Base-by-base conservation (phyloP, 2,888 invertebrate genomes). In the Phrixothrix hirtus region DNA sequence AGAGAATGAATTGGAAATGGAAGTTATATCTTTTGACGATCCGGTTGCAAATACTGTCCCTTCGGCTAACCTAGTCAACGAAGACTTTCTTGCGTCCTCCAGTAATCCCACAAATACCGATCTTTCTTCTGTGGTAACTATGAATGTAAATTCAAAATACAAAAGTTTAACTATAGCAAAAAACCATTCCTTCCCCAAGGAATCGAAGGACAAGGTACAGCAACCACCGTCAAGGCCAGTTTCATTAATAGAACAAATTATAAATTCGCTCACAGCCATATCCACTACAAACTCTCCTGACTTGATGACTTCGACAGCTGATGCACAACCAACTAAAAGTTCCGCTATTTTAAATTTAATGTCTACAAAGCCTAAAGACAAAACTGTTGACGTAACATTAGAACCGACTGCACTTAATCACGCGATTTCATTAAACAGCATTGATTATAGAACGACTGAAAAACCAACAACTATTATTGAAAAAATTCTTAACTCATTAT, bases 401-500 rank as follows among this genome's bases (percentile, higher is more conserved):
- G 55, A 59, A 36, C 25, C 45, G 21, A 48, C 29, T 34, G 11
- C 26, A 61, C 59, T 59, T 31, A 59, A 43, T 49, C 56, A 16
- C 34, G 17, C 45, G 6, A n/a, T n/a, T n/a, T n/a, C n/a, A 34
- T 46, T 49, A 43, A 49, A 62, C 50, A 57, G 60, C 10, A 34
- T 45, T 17, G 39, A 48, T 38, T 54, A 64, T 31, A 57, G 59
- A 46, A 75, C 74, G 39, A 75, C 73, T 41, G 74, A 74, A 66
- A 73, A 71, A 67, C 74, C 75, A 17, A 75, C 75, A 9, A 75
- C 76, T 14, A 69, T 76, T 48, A 76, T 76, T 51, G 75, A 76
- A 64, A 68, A 69, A 66, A 76, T 76, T 51, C 63, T 76, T 51
- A 74, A 66, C 60, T 75, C 75, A 41, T 59, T 76, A 35, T 71